Evolutionary conservation across 2,888 invertebrate genomes (phyloP).

Genomic region (Sphaerophoria rueppellii): DNA sequence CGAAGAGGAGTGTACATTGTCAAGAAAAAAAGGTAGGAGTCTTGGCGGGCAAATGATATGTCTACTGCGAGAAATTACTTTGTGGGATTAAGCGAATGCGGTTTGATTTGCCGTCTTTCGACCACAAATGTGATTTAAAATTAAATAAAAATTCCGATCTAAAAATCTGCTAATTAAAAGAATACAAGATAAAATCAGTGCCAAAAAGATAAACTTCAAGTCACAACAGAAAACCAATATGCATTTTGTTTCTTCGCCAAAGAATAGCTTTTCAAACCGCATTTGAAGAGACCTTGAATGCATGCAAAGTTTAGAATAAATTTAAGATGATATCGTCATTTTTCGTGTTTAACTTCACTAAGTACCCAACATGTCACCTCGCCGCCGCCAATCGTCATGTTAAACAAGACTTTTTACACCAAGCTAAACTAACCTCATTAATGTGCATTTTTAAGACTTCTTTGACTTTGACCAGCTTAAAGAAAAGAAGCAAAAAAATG

Average conservation of each 20-base stretch:
- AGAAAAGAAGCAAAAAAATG: not conserved
- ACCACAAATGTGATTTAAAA: no score
- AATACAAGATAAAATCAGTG: not conserved
- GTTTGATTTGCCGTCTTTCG: no score
- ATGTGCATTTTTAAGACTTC: conserved; percentile 39
- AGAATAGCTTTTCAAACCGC: not conserved
- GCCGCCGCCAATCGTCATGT: not conserved
- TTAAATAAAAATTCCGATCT: no score
- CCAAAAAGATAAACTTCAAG: not conserved
- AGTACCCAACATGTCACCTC: not conserved
- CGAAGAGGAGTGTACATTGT: no score
- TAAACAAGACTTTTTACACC: conserved; percentile 39
- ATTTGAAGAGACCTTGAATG: conserved; percentile 9
- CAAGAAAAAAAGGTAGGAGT: no score
- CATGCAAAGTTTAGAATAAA: conserved; percentile 13
- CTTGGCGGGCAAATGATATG: no score
- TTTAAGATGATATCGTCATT: conserved; percentile 44
- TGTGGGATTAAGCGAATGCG: no score
- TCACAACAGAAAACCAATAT: conserved; percentile 9
- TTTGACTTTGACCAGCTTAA: conserved; percentile 45
- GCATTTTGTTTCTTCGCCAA: not conserved
- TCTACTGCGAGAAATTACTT: no score
- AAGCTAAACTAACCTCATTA: conserved; percentile 36
- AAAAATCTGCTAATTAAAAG: no score
- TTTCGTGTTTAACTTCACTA: conserved; percentile 27